Evolutionary conservation across 1,140 invertebrate genomes (phyloP).

Genomic region (Aradophagus sp.): DNA sequence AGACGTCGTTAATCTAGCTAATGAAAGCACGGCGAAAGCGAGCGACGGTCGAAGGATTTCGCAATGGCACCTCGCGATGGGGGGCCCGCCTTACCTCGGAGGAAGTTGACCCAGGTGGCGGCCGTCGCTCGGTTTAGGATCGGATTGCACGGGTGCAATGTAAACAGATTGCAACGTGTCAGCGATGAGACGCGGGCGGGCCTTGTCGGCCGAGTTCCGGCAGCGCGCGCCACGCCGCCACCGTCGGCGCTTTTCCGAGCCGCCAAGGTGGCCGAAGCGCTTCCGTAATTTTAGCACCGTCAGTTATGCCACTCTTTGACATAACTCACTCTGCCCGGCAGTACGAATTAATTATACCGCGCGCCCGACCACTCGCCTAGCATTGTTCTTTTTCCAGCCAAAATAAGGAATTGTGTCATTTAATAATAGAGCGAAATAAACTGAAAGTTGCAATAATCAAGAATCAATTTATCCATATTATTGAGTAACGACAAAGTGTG

Average conservation of each 20-base stretch:
- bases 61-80: constrained; percentile 60
- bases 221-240: constrained; percentile 12
- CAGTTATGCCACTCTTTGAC: constrained; percentile 52
- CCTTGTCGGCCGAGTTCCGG: constrained; percentile 42
- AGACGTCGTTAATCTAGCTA: too few species aligned
- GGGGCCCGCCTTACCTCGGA: constrained; percentile 59
- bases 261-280: constrained; percentile 62
- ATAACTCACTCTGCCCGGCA: too few species aligned
- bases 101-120: constrained; percentile 74
- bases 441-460: too few species aligned
- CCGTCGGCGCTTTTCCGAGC: constrained; percentile 7
- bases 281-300: constrained; percentile 50
- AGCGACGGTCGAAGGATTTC: too few species aligned
- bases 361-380: too few species aligned
- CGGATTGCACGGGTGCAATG: constrained; percentile 56
- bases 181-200: constrained; percentile 45
- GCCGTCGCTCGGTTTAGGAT: constrained; percentile 56
- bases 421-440: too few species aligned
- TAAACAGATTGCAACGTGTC: constrained; percentile 63
- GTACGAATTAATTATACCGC: too few species aligned
- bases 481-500: too few species aligned
- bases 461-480: too few species aligned
- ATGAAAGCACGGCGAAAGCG: too few species aligned
- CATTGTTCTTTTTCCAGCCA: too few species aligned
- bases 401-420: too few species aligned